These are phyloP conservation scores for Psophia crepitans DNA, from an alignment of 2,113 vertebrate genomes.

Conservation along the genomic window DNA sequence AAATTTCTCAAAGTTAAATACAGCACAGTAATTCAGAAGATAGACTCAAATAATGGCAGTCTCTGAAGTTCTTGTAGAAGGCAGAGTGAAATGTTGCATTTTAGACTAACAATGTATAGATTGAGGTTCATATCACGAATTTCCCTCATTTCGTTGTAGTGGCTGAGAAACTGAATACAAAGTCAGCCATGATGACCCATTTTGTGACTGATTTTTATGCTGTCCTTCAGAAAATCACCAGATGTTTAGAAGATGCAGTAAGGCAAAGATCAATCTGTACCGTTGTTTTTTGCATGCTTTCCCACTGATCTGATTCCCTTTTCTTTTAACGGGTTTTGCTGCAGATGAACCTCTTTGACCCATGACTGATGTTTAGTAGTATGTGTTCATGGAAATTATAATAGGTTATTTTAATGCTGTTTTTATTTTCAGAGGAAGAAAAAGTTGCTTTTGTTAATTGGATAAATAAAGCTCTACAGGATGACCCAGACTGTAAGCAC, in stretches of 20 bases:
- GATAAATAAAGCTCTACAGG: constrained; percentile 93
- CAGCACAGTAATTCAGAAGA: background rate
- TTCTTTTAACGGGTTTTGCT: background rate
- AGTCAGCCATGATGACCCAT: background rate
- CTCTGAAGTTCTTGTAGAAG: background rate
- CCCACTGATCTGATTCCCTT: background rate
- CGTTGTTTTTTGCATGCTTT: background rate
- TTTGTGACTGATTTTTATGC: background rate
- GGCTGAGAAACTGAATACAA: background rate
- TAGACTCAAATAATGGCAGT: background rate
- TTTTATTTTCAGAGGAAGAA: constrained; percentile 87
- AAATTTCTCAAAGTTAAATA: background rate
- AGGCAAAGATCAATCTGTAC: background rate
- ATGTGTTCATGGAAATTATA: background rate
- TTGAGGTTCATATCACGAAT: background rate
- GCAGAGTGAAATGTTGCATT: background rate
- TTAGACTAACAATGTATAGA: too few species aligned
- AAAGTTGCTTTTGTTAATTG: constrained; percentile 98
- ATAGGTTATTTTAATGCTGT: background rate
- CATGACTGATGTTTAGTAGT: background rate
- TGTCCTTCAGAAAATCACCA: background rate
- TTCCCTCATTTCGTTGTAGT: background rate
- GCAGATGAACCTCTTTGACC: background rate
- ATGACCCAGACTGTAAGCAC: constrained; percentile 89
- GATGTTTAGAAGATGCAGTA: background rate